Percentiles rank a stretch among this genome's conserved stretches.
Conservation (phyloP, 2,888 invertebrate genomes). For the Pteria penguin region DNA sequence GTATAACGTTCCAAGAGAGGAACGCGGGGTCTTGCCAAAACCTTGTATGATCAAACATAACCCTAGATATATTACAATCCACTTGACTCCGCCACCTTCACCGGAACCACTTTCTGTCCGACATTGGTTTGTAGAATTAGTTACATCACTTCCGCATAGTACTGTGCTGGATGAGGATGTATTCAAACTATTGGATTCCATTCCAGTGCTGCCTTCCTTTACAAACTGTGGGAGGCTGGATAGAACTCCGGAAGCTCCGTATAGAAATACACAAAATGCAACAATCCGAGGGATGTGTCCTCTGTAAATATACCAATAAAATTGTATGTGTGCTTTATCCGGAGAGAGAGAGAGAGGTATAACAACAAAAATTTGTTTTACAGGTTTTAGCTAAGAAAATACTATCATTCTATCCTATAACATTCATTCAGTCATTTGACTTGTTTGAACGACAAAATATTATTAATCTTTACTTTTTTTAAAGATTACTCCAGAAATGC, state of each 20-base stretch:
- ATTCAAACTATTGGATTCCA: neutral
- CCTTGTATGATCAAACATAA: conserved; percentile 55
- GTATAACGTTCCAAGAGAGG: conserved; percentile 56
- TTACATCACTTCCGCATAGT: neutral
- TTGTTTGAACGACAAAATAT: too few relatives aligned
- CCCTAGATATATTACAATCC: conserved; percentile 18
- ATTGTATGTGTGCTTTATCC: too few relatives aligned
- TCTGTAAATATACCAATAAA: conserved; percentile 39
- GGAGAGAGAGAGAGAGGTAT: too few relatives aligned
- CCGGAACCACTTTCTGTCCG: neutral
- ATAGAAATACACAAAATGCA: conserved; percentile 41
- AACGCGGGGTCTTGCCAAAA: conserved; percentile 61
- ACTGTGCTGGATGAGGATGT: neutral
- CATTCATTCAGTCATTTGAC: too few relatives aligned
- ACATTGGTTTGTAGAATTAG: neutral
- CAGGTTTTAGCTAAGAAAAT: too few relatives aligned
- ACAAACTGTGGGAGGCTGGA: conserved; percentile 52
- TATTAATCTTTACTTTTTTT: too few relatives aligned
- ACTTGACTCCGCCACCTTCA: neutral
- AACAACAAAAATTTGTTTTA: too few relatives aligned
- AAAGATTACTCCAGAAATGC: too few relatives aligned
- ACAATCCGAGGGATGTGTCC: conserved; percentile 54
- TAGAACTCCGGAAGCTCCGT: conserved; percentile 51
- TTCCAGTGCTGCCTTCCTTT: conserved; percentile 25
- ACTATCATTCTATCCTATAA: too few relatives aligned